These are phyloP conservation scores for Neopelma chrysocephalum DNA, from an alignment of 2,797 vertebrate species.

Conservation along the genomic window DNA sequence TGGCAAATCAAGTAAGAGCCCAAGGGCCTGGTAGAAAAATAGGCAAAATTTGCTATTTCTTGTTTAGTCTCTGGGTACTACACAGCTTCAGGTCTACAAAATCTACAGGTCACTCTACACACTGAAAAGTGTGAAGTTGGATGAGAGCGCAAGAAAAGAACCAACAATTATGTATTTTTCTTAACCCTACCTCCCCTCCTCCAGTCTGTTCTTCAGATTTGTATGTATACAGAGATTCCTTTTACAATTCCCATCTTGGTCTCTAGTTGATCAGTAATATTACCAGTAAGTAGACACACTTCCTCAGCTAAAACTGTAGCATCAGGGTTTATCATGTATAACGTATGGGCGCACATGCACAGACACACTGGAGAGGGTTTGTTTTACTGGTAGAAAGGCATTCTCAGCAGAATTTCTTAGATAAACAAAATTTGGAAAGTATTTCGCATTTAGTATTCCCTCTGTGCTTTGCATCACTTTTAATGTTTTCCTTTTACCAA, in stretches of 20 bases:
- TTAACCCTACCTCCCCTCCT: neutral
- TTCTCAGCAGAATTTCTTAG: neutral
- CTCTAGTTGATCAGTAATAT: neutral
- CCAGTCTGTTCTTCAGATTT: neutral
- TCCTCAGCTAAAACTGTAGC: neutral
- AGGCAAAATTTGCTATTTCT: neutral
- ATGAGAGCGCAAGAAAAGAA: neutral
- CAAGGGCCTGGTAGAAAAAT: neutral
- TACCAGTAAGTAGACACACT: neutral
- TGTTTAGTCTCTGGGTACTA: neutral
- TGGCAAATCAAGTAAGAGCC: neutral
- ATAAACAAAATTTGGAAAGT: neutral
- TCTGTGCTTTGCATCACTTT: neutral
- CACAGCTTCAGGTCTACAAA: neutral
- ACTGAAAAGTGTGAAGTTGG: neutral
- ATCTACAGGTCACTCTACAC: neutral
- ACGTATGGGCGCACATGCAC: fast-evolving
- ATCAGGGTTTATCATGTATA: neutral
- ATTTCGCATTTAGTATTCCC: neutral
- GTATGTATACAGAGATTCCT: neutral
- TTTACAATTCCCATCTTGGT: neutral
- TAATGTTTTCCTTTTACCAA: neutral
- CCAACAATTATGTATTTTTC: neutral
- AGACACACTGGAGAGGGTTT: neutral
- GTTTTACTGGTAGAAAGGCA: neutral